phyloP scores from a whole-genome alignment of 2,113 vertebrate species.

The Zosterops hypoxanthus region DNA sequence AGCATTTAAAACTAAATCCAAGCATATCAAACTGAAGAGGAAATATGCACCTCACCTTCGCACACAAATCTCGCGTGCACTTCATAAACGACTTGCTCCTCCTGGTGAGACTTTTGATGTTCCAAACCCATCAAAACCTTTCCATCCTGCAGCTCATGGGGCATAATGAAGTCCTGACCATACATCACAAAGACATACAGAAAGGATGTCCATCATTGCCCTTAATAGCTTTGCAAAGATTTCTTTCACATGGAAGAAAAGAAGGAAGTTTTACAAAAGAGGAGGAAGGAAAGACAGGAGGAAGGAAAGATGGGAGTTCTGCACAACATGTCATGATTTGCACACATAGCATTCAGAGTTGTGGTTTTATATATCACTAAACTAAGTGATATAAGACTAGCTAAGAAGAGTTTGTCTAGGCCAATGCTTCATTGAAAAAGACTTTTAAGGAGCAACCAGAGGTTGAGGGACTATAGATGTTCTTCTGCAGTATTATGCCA shows the following conservation, averaged over 20 bases:
- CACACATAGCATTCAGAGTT: neutral
- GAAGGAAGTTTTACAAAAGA: neutral
- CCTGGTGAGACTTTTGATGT: neutral
- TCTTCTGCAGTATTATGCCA: neutral
- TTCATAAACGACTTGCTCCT: neutral
- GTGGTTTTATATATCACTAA: neutral
- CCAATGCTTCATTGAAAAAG: neutral
- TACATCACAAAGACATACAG: neutral
- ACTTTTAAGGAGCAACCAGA: neutral
- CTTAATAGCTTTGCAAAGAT: neutral
- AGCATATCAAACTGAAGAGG: neutral
- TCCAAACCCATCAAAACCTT: neutral
- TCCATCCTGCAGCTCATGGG: neutral
- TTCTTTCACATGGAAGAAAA: neutral
- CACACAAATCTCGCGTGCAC: neutral
- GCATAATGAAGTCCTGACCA: neutral
- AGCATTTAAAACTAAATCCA: neutral
- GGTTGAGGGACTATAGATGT: neutral
- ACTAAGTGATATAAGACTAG: no score
- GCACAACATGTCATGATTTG: neutral
- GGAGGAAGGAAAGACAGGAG: neutral
- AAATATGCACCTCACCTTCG: accelerated
- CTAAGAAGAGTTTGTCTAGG: neutral
- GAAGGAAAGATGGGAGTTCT: neutral
- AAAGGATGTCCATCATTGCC: neutral